These are phyloP conservation scores for Drosophila auraria DNA, from an alignment of 1,140 invertebrate species.

Conservation along the genomic window DNA sequence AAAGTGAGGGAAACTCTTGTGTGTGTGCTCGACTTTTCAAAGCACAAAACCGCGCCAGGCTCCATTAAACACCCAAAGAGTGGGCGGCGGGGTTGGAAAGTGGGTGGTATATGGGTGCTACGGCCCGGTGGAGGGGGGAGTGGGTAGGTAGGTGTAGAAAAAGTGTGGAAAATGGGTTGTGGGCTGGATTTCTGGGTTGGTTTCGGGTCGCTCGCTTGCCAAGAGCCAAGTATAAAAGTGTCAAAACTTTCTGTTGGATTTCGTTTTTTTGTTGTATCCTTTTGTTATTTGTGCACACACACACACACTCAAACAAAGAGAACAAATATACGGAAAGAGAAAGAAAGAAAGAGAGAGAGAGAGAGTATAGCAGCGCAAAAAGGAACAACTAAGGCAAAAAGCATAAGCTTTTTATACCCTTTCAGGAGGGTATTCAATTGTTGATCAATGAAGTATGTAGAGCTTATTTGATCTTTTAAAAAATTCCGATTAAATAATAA, in stretches of 20 bases:
- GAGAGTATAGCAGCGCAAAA: constrained; percentile 27
- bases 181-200: constrained; percentile 31
- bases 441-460: accelerated
- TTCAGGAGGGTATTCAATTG: not conserved
- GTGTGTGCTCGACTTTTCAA: constrained; percentile 63
- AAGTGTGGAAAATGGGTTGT: constrained; percentile 20
- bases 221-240: constrained; percentile 76
- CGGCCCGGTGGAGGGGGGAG: not conserved
- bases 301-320: constrained; percentile 11
- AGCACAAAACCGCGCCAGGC: constrained; percentile 63
- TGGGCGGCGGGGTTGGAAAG: constrained; percentile 17
- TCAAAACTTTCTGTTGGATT: constrained; percentile 79
- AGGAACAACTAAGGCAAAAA: constrained; percentile 62
- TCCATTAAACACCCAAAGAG: constrained; percentile 74
- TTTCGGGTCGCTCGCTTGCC: constrained; percentile 70
- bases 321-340: constrained; percentile 25
- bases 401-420: constrained; percentile 64
- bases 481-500: too few species aligned
- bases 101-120: constrained; percentile 8
- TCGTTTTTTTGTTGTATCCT: constrained; percentile 69
- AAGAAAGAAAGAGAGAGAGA: constrained; percentile 8
- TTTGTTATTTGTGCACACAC: constrained; percentile 64
- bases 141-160: not conserved
- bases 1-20: constrained; percentile 17
- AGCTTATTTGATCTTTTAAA: too few species aligned